These are phyloP conservation scores for Brachyhypopomus gauderio DNA, from an alignment of 2,113 vertebrate genomes.

Conservation along the genomic window DNA sequence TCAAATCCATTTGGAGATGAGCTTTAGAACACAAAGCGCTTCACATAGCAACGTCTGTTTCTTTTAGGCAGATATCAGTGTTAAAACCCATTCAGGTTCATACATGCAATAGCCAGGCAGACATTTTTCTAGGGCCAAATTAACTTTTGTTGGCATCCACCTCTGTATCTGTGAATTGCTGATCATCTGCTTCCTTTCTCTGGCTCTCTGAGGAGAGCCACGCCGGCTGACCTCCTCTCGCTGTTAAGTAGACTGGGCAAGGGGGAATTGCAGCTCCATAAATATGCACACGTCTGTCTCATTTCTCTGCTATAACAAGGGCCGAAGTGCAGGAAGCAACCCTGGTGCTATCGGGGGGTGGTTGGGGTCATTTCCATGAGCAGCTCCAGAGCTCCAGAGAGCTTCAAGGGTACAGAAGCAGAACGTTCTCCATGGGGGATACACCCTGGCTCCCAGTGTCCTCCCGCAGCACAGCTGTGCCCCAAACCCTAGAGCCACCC, in stretches of 20 bases:
- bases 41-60: conserved; percentile 5
- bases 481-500: conserved; percentile 7
- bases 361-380: conserved; percentile 35
- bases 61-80: neutral
- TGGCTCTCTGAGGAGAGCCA: conserved; percentile 6
- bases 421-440: conserved; percentile 41
- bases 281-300: conserved; percentile 34
- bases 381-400: conserved; percentile 33
- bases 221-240: conserved; percentile 29
- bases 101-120: neutral
- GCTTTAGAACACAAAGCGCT: no score
- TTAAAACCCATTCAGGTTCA: conserved; percentile 1
- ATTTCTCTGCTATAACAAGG: conserved; percentile 8
- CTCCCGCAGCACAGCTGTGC: conserved; percentile 32
- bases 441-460: conserved; percentile 15
- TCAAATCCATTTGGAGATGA: conserved; percentile 16
- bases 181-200: conserved; percentile 23
- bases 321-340: conserved; percentile 18
- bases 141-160: conserved; percentile 3
- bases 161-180: neutral
- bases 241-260: conserved; percentile 37
- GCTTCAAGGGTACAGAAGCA: conserved; percentile 64
- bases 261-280: conserved; percentile 34
- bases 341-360: neutral
- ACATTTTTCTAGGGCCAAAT: neutral